Percentiles rank a stretch among this genome's conserved stretches.
phyloP scores from a whole-genome alignment of 2,888 invertebrate genomes.

The Artemia sinica region DNA sequence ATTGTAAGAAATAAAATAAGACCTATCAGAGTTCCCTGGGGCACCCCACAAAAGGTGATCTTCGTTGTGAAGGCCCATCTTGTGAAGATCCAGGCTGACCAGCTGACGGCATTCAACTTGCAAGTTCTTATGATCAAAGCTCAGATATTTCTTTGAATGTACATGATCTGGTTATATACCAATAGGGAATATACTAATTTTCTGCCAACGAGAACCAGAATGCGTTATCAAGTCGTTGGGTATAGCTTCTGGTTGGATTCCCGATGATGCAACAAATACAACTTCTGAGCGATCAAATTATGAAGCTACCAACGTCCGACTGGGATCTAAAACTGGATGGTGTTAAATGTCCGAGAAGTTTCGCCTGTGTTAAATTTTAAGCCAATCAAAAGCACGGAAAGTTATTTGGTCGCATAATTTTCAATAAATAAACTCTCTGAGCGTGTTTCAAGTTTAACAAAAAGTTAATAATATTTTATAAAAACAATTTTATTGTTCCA shows the following conservation, averaged over 20 bases:
- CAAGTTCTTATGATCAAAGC: constrained; percentile 45
- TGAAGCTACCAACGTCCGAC: constrained; percentile 67
- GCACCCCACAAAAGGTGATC: constrained; percentile 31
- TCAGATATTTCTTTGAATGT: constrained; percentile 76
- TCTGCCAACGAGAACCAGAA: constrained; percentile 77
- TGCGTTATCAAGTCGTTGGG: constrained; percentile 81
- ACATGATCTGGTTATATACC: constrained; percentile 78
- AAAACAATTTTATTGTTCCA: too few relatives aligned
- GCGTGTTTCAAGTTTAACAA: too few relatives aligned
- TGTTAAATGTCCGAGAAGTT: constrained; percentile 74
- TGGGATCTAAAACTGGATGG: constrained; percentile 88
- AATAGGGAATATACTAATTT: constrained; percentile 73
- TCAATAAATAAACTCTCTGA: too few relatives aligned
- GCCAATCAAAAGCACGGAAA: too few relatives aligned
- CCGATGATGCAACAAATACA: constrained; percentile 84
- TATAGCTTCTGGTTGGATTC: constrained; percentile 73
- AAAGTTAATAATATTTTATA: too few relatives aligned
- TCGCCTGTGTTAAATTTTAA: too few relatives aligned
- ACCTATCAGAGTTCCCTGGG: too few relatives aligned
- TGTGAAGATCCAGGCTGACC: constrained; percentile 90
- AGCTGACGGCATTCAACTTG: constrained; percentile 69
- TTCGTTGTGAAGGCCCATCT: constrained; percentile 88
- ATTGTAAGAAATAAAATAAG: too few relatives aligned
- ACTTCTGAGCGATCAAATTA: constrained; percentile 74
- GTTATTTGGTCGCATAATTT: too few relatives aligned